Conservation (phyloP, 2,797 vertebrate genomes). For the Ciconia nigra region DNA sequence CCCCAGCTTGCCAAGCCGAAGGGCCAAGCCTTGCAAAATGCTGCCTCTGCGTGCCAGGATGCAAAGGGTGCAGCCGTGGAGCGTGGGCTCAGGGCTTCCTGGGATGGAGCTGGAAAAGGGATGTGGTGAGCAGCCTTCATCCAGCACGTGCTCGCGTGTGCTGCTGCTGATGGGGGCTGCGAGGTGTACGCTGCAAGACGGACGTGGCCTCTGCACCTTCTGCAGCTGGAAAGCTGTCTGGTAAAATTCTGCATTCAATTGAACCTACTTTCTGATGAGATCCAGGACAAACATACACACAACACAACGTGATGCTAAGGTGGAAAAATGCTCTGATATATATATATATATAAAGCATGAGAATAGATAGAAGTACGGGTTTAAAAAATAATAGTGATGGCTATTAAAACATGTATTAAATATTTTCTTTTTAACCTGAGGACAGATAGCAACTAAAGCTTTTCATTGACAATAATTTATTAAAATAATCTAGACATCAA, state of each 20-base stretch:
- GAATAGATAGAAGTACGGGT: not conserved
- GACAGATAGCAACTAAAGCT: not conserved
- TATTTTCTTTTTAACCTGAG: not conserved
- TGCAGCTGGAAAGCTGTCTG: not conserved
- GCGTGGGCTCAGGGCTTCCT: not conserved
- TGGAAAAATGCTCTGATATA: not conserved
- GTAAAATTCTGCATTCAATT: not conserved
- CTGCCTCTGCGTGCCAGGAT: not conserved
- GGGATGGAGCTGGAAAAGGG: not conserved
- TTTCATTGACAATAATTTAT: not conserved
- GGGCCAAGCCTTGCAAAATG: not conserved
- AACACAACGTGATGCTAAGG: rapidly evolving
- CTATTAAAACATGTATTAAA: not conserved
- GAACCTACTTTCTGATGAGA: not conserved
- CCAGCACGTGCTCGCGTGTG: rapidly evolving
- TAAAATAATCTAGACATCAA: not conserved
- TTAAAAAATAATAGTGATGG: not conserved
- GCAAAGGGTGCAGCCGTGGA: not conserved
- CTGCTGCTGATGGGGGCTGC: not conserved
- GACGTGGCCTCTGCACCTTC: not conserved
- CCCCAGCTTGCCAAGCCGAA: not conserved
- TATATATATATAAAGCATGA: not conserved
- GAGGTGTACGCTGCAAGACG: rapidly evolving
- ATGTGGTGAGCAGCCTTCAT: not conserved
- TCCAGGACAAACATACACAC: not conserved